Evolutionary conservation across 2,113 vertebrate species (phyloP), one percentile per base, ranked within the genome.

Genomic region (Cariama cristata): DNA sequence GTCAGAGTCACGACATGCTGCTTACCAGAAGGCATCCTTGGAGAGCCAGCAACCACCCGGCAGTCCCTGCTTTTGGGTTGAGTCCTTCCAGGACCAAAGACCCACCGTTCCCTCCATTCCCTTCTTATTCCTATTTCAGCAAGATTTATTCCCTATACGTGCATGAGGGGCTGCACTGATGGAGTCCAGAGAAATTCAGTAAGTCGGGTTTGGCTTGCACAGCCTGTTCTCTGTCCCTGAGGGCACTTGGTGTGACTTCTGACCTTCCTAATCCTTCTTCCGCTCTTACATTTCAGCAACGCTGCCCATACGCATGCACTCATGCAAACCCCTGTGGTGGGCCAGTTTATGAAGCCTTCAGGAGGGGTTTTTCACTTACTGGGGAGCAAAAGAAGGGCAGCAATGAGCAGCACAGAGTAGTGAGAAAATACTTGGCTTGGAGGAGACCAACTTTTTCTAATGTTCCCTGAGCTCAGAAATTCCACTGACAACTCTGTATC

Each of bases 381-480:
- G 45, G 33, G 56, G 47, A 94, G 52, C 45, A 67, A 74, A 67
- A 90, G 47, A 52, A 59, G 44, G 58, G 53, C 47, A 89, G 45
- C 55, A 77, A 55, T 32, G n/a, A 55, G 52, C 68, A 92, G 62
- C 35, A 40, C 44, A 59, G 35, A 49, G 38, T 28, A 76, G 56
- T 86, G 63, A 95, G 72, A 79, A 95, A 93, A 95, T 49, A 59
- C 67, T 93, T 96, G 88, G 50, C 85, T 69, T 83, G 50, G 24
- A 75, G 53, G 62, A 76, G 38, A 71, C 7, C 40, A 45, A 38
- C 55, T 59, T 92, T 80, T 88, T 75, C 63, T 89, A 66, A 92
- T 63, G 79, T 88, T 67, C 77, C 47, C 88, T 86, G 68, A 86
- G 79, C 88, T 93, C 88, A 95, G 79, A 96, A 94, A 90, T 96